Percentiles rank a stretch among this genome's conserved stretches.
Evolutionary conservation across 1,140 invertebrate species (phyloP).

Genomic region (Druon quercuslanigerum): DNA sequence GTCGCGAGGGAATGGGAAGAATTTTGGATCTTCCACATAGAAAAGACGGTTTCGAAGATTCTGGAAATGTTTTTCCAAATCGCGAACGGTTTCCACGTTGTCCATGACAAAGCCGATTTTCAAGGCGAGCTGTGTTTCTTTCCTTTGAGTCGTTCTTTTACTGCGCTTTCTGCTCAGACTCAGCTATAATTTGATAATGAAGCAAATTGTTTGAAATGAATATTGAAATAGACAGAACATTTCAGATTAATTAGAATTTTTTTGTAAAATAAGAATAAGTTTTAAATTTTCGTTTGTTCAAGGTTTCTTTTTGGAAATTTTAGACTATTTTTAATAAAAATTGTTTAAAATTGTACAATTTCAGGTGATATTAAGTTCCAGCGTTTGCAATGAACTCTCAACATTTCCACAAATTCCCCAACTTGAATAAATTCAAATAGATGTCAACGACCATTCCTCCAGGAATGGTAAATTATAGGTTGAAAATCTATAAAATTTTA

Average conservation of each 20-base stretch:
- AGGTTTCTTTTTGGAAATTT: too few relatives aligned
- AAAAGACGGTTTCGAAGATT: constrained; percentile 86
- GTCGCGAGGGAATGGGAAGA: constrained; percentile 89
- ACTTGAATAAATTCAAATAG: too few relatives aligned
- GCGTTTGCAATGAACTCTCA: too few relatives aligned
- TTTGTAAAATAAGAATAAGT: too few relatives aligned
- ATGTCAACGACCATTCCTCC: too few relatives aligned
- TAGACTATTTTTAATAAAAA: too few relatives aligned
- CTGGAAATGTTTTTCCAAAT: constrained; percentile 91
- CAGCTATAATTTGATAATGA: constrained; percentile 32
- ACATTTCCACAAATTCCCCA: too few relatives aligned
- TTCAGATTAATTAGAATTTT: neutral
- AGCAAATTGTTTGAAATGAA: neutral
- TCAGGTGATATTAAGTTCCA: too few relatives aligned
- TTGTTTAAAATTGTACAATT: too few relatives aligned
- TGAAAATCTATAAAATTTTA: too few relatives aligned
- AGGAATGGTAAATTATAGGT: too few relatives aligned
- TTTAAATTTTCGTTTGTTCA: too few relatives aligned
- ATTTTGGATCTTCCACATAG: constrained; percentile 95
- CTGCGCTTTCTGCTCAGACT: constrained; percentile 48
- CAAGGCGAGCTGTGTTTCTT: constrained; percentile 79
- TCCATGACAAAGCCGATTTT: constrained; percentile 97
- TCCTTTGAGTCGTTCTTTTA: constrained; percentile 44
- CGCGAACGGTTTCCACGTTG: constrained; percentile 90
- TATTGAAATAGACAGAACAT: neutral